Percentiles rank a stretch among this genome's conserved stretches.
Evolutionary conservation across 1,140 invertebrate genomes (phyloP).

Genomic region (Brachionus rotundiformis): DNA sequence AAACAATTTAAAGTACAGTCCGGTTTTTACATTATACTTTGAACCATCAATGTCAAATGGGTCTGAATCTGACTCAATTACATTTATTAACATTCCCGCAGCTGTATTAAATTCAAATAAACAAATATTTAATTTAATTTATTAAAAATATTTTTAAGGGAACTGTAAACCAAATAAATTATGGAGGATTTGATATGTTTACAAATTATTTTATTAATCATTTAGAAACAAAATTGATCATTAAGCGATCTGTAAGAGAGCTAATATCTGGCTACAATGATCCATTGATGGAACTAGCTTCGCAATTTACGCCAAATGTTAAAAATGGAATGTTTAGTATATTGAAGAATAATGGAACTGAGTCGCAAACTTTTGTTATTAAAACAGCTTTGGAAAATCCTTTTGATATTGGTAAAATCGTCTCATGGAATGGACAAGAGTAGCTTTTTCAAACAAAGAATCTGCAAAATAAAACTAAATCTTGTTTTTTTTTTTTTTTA

Average conservation of each 20-base stretch:
- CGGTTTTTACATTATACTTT: not conserved
- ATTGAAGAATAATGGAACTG: slow-evolving; percentile 40
- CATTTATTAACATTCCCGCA: slow-evolving; percentile 1
- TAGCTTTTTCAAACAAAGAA: not conserved
- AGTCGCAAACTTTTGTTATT: slow-evolving; percentile 41
- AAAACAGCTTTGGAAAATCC: not conserved
- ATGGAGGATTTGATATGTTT: slow-evolving; percentile 28
- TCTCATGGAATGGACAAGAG: slow-evolving; percentile 17
- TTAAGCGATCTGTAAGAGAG: not conserved
- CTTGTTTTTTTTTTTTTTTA: too few species aligned
- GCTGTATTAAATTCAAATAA: not conserved
- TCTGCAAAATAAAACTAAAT: too few species aligned
- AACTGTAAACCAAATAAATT: not conserved
- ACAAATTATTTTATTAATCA: not conserved
- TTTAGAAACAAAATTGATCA: slow-evolving; percentile 38
- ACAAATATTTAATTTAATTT: not conserved
- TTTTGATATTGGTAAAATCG: slow-evolving; percentile 15
- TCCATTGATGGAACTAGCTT: slow-evolving; percentile 24
- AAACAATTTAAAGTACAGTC: not conserved
- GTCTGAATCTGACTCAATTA: not conserved
- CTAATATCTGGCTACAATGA: slow-evolving; percentile 41
- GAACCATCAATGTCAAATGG: not conserved
- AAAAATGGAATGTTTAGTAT: slow-evolving; percentile 43
- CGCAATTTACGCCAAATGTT: not conserved
- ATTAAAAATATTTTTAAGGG: not conserved